These are phyloP conservation scores for Procambarus virginalis DNA, from an alignment of 1,140 invertebrate genomes.

Conservation along the genomic window DNA sequence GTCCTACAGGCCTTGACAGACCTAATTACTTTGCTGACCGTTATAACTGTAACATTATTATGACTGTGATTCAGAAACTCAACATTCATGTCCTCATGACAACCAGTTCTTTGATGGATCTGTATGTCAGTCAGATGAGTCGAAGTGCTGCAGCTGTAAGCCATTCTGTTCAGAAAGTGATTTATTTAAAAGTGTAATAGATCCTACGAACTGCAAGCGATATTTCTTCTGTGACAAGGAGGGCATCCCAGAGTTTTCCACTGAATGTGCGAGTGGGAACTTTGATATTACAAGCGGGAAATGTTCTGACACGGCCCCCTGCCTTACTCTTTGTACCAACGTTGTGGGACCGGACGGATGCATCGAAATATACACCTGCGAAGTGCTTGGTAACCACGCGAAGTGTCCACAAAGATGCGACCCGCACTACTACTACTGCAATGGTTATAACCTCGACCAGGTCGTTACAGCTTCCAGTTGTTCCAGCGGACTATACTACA, in stretches of 20 bases:
- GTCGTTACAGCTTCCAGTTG: not conserved
- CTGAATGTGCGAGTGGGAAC: not conserved
- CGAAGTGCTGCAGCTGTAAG: not conserved
- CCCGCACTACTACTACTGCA: not conserved
- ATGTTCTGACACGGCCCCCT: not conserved
- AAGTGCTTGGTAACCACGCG: not conserved
- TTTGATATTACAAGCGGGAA: not conserved
- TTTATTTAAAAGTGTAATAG: not conserved
- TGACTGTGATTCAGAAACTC: not conserved
- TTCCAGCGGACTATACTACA: not conserved
- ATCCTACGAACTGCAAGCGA: not conserved
- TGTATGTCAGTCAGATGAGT: not conserved
- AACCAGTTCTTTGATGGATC: not conserved
- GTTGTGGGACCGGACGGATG: constrained; percentile 3
- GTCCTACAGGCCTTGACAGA: not conserved
- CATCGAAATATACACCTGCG: not conserved
- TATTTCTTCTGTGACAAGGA: not conserved
- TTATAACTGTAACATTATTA: not conserved
- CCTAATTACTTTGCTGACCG: not conserved
- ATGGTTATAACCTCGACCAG: too few species aligned
- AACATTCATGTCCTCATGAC: not conserved
- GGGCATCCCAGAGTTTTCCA: not conserved
- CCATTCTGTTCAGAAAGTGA: not conserved
- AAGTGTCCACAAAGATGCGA: not conserved
- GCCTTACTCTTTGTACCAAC: not conserved